Evolutionary conservation across 2,113 vertebrate genomes (phyloP).

Genomic region (Mandrillus leucophaeus): DNA sequence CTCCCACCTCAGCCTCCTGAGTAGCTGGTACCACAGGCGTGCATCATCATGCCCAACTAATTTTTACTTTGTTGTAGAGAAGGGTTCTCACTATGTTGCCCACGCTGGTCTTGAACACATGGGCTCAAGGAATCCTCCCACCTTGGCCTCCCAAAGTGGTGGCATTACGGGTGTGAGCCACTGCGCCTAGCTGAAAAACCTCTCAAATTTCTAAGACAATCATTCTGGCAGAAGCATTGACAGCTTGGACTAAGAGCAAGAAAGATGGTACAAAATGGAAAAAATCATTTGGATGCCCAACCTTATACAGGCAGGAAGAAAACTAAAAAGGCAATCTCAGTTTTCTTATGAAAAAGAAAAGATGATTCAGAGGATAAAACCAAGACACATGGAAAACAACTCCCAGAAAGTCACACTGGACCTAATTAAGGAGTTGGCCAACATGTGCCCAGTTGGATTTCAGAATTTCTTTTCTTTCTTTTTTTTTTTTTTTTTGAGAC

Average conservation of each 20-base stretch:
- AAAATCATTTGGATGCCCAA: background rate
- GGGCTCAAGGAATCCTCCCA: background rate
- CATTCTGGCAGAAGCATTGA: background rate
- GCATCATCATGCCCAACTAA: background rate
- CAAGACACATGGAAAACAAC: slow-evolving; percentile 1
- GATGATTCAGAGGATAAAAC: slow-evolving; percentile 29
- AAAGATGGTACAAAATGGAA: slow-evolving; percentile 37
- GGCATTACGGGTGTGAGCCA: background rate
- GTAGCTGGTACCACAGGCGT: background rate
- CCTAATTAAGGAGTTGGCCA: background rate
- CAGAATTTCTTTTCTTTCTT: background rate
- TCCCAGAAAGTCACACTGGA: background rate
- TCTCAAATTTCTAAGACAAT: slow-evolving; percentile 33
- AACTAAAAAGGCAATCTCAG: background rate
- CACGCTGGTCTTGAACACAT: background rate
- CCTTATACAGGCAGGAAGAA: background rate
- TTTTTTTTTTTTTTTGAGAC: no score
- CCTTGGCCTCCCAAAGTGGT: background rate
- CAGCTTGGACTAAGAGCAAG: background rate
- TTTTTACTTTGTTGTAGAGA: background rate
- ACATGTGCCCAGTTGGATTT: background rate
- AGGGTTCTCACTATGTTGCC: background rate
- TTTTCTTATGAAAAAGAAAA: slow-evolving; percentile 5
- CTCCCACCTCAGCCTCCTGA: background rate
- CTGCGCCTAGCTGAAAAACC: background rate